Evolutionary conservation across 2,113 vertebrate genomes (phyloP).

Genomic region (Ptychochromis oligacanthus): DNA sequence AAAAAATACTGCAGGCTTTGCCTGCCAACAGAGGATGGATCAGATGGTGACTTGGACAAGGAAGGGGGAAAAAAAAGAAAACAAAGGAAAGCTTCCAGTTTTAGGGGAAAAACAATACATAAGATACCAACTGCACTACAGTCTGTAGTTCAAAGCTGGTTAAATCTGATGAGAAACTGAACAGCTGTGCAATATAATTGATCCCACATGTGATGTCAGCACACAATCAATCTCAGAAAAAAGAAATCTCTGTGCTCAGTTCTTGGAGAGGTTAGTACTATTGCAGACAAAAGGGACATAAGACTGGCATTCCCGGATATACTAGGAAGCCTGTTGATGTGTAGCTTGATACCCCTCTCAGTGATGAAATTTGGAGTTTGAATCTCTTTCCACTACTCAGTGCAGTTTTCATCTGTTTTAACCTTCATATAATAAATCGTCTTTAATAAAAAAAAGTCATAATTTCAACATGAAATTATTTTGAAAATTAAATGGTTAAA

Average conservation of each 20-base stretch:
- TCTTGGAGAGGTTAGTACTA: background rate
- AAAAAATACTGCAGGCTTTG: background rate
- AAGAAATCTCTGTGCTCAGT: conserved; percentile 2
- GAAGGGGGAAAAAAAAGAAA: background rate
- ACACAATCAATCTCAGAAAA: background rate
- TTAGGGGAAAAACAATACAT: conserved; percentile 13
- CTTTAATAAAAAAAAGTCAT: conserved; percentile 48
- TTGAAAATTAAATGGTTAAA: conserved; percentile 18
- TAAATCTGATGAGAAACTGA: conserved; percentile 32
- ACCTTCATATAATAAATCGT: conserved; percentile 48
- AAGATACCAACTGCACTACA: conserved; percentile 12
- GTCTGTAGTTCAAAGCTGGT: conserved; percentile 10
- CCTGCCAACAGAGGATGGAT: conserved; percentile 27
- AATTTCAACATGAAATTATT: conserved; percentile 31
- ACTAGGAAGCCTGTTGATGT: conserved; percentile 2
- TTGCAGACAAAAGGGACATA: background rate
- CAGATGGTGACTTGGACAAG: conserved; percentile 31
- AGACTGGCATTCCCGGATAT: conserved; percentile 2
- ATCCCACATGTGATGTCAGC: conserved; percentile 43
- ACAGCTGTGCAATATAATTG: conserved; percentile 57
- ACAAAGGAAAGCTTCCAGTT: conserved; percentile 31
- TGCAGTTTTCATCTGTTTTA: conserved; percentile 12
- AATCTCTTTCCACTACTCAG: background rate
- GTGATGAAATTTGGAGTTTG: background rate
- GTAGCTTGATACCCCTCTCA: background rate